phyloP scores from a whole-genome alignment of 2,113 vertebrate species.

The Trichechus manatus region DNA sequence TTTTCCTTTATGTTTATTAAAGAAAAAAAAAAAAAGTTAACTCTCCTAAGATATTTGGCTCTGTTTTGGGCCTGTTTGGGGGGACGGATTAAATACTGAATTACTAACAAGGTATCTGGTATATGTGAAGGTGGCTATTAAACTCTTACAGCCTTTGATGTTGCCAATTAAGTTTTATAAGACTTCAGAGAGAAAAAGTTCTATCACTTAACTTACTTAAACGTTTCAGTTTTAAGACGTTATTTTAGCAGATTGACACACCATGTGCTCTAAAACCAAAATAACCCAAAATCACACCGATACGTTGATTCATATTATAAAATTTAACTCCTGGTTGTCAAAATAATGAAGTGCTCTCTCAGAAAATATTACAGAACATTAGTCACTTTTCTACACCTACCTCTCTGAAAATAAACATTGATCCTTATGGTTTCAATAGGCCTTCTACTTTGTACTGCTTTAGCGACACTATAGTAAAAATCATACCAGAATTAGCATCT shows the following conservation, averaged over 20 bases:
- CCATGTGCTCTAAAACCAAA: conserved; percentile 53
- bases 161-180: conserved; percentile 78
- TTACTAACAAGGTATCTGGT: conserved; percentile 67
- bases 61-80: conserved; percentile 69
- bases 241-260: conserved; percentile 26
- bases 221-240: conserved; percentile 37
- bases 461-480: not conserved
- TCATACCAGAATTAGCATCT: not conserved
- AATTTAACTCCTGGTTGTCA: not conserved
- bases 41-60: conserved; percentile 63
- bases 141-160: conserved; percentile 80
- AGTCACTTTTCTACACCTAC: not conserved
- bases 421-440: not conserved
- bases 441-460: not conserved
- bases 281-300: not conserved
- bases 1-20: conserved; percentile 65
- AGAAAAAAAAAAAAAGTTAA: conserved; percentile 17
- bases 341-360: not conserved
- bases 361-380: not conserved
- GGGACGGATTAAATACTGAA: not conserved
- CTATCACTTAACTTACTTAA: conserved; percentile 28
- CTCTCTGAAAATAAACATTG: not conserved
- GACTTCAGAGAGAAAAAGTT: conserved; percentile 58
- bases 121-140: conserved; percentile 75
- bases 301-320: not conserved